Evolutionary conservation across 2,888 invertebrate genomes (phyloP), one percentile per base, ranked within the genome.

Genomic region (Boloria selene): DNA sequence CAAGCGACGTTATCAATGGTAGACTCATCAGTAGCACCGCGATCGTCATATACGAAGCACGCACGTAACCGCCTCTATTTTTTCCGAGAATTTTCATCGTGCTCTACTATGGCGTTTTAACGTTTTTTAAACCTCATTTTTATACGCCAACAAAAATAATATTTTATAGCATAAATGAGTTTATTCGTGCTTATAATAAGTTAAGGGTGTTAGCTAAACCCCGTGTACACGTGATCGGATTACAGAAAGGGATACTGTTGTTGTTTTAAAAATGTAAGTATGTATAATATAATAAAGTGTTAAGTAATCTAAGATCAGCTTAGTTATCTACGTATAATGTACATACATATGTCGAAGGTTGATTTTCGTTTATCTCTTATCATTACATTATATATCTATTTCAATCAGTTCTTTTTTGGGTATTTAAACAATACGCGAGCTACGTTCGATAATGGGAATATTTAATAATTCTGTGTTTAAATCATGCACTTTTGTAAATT

Each of bases 191-290:
- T 83, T 82, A 84, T 82, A 83, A 86, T 86, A 83, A 84, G 79
- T 86, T 85, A 84, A 87, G 88, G 85, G 86, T 81, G 73, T 67
- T 75, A 77, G 72, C 74, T 77, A 75, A 77, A 60, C 63, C 56
- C 63, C 63, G 79, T 79, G 80, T 79, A 78, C 86, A 82, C 88
- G 86, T 89, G 88, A 89, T 86, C 81, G 87, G 86, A 89, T 88
- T 88, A 85, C 85, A 73, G 81, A 82, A 79, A 82, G 80, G 85
- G 85, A 85, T 85, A 75, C 73, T 84, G 79, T 86, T 86, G 52
- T 68, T 64, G 58, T 85, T 85, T 78, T 65, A 79, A 75, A 77
- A 76, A 84, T 77, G 88, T 88, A 88, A 88, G 90, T 88, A 81
- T 74, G 6, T 59, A 17, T 50, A 17, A 31, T 38, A 49, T 50